Evolutionary conservation across 1,140 invertebrate species (phyloP).

Genomic region (Saccostrea echinata): DNA sequence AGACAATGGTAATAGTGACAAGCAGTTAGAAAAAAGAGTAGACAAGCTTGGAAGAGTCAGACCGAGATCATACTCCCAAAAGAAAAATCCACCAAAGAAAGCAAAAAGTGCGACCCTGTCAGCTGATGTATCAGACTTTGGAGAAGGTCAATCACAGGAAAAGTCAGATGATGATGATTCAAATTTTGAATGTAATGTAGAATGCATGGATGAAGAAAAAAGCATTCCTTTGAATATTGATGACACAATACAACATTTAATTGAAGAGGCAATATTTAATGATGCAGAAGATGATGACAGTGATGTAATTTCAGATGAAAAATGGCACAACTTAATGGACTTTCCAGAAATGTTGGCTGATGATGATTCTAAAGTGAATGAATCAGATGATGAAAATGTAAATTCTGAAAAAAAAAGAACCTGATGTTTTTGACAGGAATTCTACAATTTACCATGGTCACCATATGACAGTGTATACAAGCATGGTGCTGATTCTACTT

Average conservation of each 20-base stretch:
- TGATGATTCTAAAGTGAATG: neutral
- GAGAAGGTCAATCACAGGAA: neutral
- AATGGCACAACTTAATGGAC: neutral
- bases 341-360: neutral
- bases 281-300: neutral
- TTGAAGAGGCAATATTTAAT: neutral
- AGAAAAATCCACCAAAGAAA: too few species aligned
- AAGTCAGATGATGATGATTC: neutral
- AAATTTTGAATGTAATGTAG: neutral
- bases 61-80: too few species aligned
- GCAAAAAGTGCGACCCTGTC: too few species aligned
- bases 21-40: too few species aligned
- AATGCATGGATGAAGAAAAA: neutral
- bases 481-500: constrained; percentile 20
- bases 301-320: neutral
- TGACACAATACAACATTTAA: neutral
- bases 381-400: neutral
- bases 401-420: neutral
- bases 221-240: neutral
- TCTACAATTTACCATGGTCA: constrained; percentile 29
- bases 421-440: neutral
- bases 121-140: too few species aligned
- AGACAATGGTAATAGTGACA: too few species aligned
- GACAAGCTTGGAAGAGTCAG: too few species aligned
- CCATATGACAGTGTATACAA: constrained; percentile 38